Evolutionary conservation across 2,888 invertebrate genomes (phyloP).

Genomic region (Ophion ventricosus): DNA sequence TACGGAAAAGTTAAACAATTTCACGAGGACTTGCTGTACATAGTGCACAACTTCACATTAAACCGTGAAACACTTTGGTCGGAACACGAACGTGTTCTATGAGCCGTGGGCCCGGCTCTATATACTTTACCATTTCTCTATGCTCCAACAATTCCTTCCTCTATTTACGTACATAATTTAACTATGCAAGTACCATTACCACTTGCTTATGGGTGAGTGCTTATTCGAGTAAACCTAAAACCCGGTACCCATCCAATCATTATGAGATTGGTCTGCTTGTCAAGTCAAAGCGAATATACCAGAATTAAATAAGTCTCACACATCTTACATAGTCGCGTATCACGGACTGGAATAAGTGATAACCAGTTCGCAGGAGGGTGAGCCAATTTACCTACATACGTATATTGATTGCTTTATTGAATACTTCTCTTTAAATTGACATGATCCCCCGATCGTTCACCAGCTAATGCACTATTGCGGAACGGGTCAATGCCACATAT

Average conservation of each 20-base stretch:
- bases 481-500: constrained; percentile 33
- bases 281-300: constrained; percentile 43
- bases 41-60: neutral
- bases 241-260: constrained; percentile 41
- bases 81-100: constrained; percentile 30
- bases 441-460: constrained; percentile 49
- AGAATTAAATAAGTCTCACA: constrained; percentile 33
- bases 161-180: constrained; percentile 57
- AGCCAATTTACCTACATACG: constrained; percentile 19
- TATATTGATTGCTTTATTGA: constrained; percentile 10
- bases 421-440: constrained; percentile 46
- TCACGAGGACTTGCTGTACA: neutral
- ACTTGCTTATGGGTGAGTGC: constrained; percentile 38
- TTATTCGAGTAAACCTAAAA: constrained; percentile 49
- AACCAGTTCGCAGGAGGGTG: constrained; percentile 39
- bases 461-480: neutral
- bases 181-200: constrained; percentile 47
- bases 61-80: constrained; percentile 5
- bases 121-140: constrained; percentile 28
- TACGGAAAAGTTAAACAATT: neutral
- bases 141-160: constrained; percentile 57
- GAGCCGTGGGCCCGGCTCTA: constrained; percentile 32
- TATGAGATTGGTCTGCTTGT: constrained; percentile 40
- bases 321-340: constrained; percentile 44
- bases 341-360: constrained; percentile 52